Percentiles rank a stretch among this genome's conserved stretches.
phyloP scores from a whole-genome alignment of 92 coral and sea anemone species.

The Muricea muricata region DNA sequence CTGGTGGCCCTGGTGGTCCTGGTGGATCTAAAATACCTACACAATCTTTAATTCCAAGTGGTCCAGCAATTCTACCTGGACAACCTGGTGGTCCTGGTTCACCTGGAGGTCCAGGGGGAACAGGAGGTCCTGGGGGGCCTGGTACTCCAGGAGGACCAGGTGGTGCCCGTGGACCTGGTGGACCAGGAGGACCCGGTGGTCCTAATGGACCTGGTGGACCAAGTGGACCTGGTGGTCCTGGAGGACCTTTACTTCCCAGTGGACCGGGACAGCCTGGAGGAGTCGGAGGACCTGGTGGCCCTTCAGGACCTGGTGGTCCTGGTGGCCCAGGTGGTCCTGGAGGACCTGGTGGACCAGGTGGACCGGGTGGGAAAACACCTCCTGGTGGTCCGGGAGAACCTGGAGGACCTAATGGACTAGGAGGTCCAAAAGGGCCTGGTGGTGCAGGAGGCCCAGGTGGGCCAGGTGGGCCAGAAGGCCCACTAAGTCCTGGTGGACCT shows the following conservation, averaged over 20 bases:
- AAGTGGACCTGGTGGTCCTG: conserved; percentile 34
- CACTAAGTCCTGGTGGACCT: neutral
- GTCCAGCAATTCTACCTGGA: too few relatives aligned
- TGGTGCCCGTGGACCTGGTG: conserved; percentile 65
- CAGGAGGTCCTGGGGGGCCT: conserved; percentile 84
- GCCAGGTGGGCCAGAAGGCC: conserved; percentile 31
- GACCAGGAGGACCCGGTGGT: conserved; percentile 65
- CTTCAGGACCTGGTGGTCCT: conserved; percentile 48
- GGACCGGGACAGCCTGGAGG: conserved; percentile 67
- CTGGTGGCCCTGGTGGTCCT: neutral
- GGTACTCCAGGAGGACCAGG: conserved; percentile 84
- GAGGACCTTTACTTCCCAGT: conserved; percentile 6
- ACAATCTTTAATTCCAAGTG: too few relatives aligned
- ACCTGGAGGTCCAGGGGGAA: conserved; percentile 67
- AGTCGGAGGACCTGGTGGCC: conserved; percentile 79
- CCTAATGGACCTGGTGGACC: conserved; percentile 63
- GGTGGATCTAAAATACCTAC: too few relatives aligned
- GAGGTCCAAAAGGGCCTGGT: conserved; percentile 75
- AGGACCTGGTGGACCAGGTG: conserved; percentile 55
- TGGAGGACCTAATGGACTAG: too few relatives aligned
- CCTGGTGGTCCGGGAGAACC: too few relatives aligned
- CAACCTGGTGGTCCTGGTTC: conserved; percentile 64
- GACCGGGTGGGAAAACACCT: conserved; percentile 74
- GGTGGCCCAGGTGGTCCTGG: conserved; percentile 64
- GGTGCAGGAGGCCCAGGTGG: conserved; percentile 58